Evolutionary conservation across 2,797 vertebrate species (phyloP).

Genomic region (Oophaga sylvatica): DNA sequence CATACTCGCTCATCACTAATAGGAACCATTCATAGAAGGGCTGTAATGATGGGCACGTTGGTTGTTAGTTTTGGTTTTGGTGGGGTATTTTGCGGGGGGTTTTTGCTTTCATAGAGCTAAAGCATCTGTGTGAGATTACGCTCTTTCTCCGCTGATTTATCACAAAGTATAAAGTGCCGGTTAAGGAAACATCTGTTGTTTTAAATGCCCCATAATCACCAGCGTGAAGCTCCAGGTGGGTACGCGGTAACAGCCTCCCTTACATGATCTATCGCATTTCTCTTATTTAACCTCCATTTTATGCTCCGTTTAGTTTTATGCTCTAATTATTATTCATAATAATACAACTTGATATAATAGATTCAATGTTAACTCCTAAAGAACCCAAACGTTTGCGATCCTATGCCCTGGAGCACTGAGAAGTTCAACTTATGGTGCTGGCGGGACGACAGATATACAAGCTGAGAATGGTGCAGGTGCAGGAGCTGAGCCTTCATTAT

Average conservation of each 20-base stretch:
- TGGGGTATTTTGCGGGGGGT: neutral
- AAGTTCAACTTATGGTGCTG: no score
- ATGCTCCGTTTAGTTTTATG: constrained; percentile 1
- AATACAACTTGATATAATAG: neutral
- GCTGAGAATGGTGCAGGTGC: no score
- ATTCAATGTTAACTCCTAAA: neutral
- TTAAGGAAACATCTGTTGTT: constrained; percentile 36
- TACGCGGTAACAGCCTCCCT: neutral
- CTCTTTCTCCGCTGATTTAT: constrained; percentile 25
- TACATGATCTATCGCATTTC: no score
- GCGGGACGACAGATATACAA: no score
- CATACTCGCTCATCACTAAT: no score
- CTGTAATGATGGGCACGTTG: no score
- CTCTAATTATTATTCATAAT: neutral
- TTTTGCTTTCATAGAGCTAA: neutral
- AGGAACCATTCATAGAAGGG: no score
- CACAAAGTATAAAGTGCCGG: constrained; percentile 12
- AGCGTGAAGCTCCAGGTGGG: neutral
- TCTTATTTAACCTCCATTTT: neutral
- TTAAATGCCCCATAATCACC: constrained; percentile 47
- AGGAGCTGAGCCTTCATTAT: no score
- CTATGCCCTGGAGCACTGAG: no score
- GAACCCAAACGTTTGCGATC: neutral
- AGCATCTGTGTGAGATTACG: neutral
- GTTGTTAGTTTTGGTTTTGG: neutral